A percentile compares a stretch with the other conserved stretches of the same genome.
phyloP scores from a whole-genome alignment of 2,797 vertebrate genomes.

The Enteromius argenteus region DNA sequence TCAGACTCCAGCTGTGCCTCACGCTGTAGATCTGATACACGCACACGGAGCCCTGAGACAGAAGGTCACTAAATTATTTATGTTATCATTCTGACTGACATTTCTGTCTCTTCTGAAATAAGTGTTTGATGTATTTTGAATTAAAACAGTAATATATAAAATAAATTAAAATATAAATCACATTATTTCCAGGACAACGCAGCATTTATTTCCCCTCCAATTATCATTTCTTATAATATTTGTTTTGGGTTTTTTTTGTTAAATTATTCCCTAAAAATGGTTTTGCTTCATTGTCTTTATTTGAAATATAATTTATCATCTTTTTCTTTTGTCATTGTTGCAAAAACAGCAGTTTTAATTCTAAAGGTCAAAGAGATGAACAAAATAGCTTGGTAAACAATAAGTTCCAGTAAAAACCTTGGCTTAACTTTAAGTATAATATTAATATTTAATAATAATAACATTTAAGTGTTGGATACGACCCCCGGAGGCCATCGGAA shows the following conservation, averaged over 20 bases:
- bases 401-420: background rate
- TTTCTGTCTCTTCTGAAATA: slow-evolving; percentile 1
- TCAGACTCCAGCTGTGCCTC: slow-evolving; percentile 71
- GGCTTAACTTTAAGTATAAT: too few species aligned
- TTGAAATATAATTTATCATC: background rate
- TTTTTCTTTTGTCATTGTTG: background rate
- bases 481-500: background rate
- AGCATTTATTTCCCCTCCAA: background rate
- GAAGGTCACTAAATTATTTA: slow-evolving; percentile 20
- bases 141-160: background rate
- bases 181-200: background rate
- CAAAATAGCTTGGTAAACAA: background rate
- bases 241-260: too few species aligned
- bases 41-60: slow-evolving; percentile 64
- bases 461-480: background rate
- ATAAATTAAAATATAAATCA: background rate
- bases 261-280: background rate
- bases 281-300: background rate
- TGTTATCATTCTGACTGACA: background rate
- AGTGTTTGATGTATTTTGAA: background rate
- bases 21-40: slow-evolving; percentile 71
- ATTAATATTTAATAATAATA: too few species aligned
- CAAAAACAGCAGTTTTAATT: background rate
- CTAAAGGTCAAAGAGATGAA: background rate
- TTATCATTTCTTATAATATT: background rate